Evolutionary conservation across 2,113 vertebrate species (phyloP), one percentile per base, ranked within the genome.

Genomic region (Nematolebias whitei): DNA sequence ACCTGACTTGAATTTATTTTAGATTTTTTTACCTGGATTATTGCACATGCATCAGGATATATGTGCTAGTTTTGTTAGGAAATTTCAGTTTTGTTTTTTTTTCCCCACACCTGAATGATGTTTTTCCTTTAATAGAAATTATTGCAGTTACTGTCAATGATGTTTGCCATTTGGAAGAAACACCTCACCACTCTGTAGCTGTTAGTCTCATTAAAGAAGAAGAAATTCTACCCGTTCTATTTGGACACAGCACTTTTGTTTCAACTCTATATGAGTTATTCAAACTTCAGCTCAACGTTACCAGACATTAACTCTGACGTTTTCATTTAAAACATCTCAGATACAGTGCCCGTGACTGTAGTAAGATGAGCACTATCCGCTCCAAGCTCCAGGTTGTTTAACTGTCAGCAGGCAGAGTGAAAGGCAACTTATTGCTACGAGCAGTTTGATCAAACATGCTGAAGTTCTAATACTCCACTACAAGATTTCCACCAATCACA

Each of bases 341-440:
- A 26, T 19, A 29, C 26, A 32, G n/a, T 32, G 12, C 41, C 15
- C 15, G 26, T 60, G 43, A 60, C 19, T 13, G 2, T 24, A 20
- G 24, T 6, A n/a, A 9, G 56, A 59, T 40, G 15, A 24, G 54
- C 5, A n/a, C 7, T 14, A 23, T 44, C 19, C 44, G 29, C 9
- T 40, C 10, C 13, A 23, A 43, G 32, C 19, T 40, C 35, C 15
- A 35, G 22, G 18, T 23, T 29, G 40, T 23, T 29, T n/a, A 58
- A 44, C 40, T 44, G 41, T 60, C 41, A 60, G 20, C n/a, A 60
- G 24, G 56, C 24, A 29, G 56, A 45, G 23, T 26, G 41, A 58
- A 58, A 58, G 55, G 26, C 43, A 32, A 12, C 47, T 54, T 60
- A 29, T 60, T 60, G 47, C 41, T 6, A 60, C 18, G 14, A 60